A percentile compares a stretch with the other conserved stretches of the same genome.
Evolutionary conservation across 2,797 vertebrate species (phyloP).

Genomic region (Sebastes iracundus): DNA sequence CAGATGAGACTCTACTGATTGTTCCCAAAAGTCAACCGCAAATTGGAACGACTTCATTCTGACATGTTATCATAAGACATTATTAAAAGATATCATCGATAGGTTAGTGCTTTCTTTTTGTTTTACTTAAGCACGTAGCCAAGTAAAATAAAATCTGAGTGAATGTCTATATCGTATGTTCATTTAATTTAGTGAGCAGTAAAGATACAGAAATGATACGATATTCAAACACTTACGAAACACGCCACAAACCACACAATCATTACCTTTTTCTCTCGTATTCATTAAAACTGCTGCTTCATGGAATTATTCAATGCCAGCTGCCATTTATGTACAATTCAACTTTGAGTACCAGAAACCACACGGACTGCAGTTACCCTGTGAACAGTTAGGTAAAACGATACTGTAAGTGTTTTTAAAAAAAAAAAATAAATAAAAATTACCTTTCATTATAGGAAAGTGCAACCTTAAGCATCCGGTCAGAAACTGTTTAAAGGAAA

Average conservation of each 20-base stretch:
- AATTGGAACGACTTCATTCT: slow-evolving; percentile 43
- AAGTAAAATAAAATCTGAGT: slow-evolving; percentile 37
- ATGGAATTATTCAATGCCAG: slow-evolving; percentile 54
- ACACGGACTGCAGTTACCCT: slow-evolving; percentile 28
- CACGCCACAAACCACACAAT: slow-evolving; percentile 42
- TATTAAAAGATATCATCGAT: slow-evolving; percentile 29
- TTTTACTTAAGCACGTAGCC: neutral
- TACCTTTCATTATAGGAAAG: slow-evolving; percentile 52
- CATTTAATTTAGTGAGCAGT: slow-evolving; percentile 44
- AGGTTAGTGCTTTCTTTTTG: slow-evolving; percentile 11
- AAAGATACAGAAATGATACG: slow-evolving; percentile 26
- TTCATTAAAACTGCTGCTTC: slow-evolving; percentile 60
- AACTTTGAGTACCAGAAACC: slow-evolving; percentile 54
- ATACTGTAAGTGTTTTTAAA: slow-evolving; percentile 57
- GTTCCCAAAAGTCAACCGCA: slow-evolving; percentile 34
- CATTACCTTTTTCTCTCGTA: slow-evolving; percentile 41
- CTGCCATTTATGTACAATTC: slow-evolving; percentile 45
- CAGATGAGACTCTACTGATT: slow-evolving; percentile 50
- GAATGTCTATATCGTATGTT: slow-evolving; percentile 25
- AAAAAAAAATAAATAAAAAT: neutral
- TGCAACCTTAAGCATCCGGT: slow-evolving; percentile 33
- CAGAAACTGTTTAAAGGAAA: slow-evolving; percentile 61
- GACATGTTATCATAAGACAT: slow-evolving; percentile 51
- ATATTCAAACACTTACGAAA: slow-evolving; percentile 29
- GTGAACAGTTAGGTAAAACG: slow-evolving; percentile 43